Conservation (phyloP, 2,888 invertebrate species). For the Tenthredo livida region DNA sequence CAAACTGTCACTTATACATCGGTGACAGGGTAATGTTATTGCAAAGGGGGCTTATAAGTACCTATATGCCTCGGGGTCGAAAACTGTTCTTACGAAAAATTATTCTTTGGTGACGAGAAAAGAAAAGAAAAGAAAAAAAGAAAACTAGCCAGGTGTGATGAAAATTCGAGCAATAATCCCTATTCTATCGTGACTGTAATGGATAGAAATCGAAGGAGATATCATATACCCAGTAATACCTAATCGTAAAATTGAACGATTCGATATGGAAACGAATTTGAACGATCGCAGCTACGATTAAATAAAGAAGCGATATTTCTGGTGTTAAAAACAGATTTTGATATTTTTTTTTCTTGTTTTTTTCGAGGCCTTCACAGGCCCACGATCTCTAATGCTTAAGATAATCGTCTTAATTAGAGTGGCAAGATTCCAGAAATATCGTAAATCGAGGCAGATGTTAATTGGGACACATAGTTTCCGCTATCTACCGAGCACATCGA, state of each 20-base stretch:
- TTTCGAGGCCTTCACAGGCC: neutral
- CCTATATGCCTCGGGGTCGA: neutral
- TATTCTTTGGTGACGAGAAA: neutral
- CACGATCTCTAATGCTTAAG: constrained; percentile 40
- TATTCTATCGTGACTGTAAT: neutral
- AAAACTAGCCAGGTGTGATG: neutral
- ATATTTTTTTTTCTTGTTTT: neutral
- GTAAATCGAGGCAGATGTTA: constrained; percentile 51
- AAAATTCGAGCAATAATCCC: neutral
- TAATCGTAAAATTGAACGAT: neutral
- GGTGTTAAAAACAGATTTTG: neutral
- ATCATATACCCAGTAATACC: no score
- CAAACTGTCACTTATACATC: neutral
- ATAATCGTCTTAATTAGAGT: constrained; percentile 51
- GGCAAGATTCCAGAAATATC: constrained; percentile 48
- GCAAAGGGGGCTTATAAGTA: constrained; percentile 60
- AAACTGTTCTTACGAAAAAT: neutral
- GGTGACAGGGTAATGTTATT: constrained; percentile 65
- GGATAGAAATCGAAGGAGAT: neutral
- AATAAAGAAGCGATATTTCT: neutral
- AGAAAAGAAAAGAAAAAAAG: no score
- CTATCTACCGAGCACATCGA: constrained; percentile 39
- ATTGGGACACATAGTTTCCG: constrained; percentile 55
- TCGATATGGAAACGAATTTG: neutral
- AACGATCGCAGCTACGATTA: neutral